Conservation (phyloP, 92 coral and sea anemone genomes). For the Paragorgia papillata region DNA sequence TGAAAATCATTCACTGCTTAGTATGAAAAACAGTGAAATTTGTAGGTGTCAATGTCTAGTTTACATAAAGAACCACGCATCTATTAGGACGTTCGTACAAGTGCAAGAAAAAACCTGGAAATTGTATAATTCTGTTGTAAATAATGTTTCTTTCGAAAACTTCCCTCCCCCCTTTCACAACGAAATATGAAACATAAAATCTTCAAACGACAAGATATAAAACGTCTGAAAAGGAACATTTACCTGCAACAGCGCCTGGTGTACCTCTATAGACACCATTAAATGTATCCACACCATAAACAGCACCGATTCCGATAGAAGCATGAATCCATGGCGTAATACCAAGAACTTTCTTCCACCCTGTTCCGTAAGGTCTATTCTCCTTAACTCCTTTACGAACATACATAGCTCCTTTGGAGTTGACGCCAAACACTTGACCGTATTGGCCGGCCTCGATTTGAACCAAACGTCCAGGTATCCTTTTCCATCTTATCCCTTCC, state of each 20-base stretch:
- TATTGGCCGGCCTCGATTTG: slow-evolving; percentile 56
- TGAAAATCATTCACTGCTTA: no score
- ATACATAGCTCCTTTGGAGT: background rate
- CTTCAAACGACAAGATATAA: no score
- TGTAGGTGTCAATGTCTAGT: no score
- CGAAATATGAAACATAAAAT: no score
- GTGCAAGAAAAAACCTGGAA: no score
- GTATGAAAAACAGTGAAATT: no score
- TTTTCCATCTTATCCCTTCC: slow-evolving; percentile 35
- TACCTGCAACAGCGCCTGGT: slow-evolving; percentile 15
- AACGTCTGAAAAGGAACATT: background rate
- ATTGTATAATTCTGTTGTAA: no score
- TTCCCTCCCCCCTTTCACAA: background rate
- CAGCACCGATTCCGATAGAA: slow-evolving; percentile 15
- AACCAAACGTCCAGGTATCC: slow-evolving; percentile 42
- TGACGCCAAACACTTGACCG: slow-evolving; percentile 58
- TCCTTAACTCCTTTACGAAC: slow-evolving; percentile 3
- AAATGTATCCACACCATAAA: background rate
- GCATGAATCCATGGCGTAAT: background rate
- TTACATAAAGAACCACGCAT: no score
- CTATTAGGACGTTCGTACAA: no score
- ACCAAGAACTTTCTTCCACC: background rate
- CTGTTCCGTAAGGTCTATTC: background rate
- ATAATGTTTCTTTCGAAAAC: no score
- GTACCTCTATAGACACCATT: background rate